Conservation (phyloP, 2,888 invertebrate genomes). For the Noctua comes region DNA sequence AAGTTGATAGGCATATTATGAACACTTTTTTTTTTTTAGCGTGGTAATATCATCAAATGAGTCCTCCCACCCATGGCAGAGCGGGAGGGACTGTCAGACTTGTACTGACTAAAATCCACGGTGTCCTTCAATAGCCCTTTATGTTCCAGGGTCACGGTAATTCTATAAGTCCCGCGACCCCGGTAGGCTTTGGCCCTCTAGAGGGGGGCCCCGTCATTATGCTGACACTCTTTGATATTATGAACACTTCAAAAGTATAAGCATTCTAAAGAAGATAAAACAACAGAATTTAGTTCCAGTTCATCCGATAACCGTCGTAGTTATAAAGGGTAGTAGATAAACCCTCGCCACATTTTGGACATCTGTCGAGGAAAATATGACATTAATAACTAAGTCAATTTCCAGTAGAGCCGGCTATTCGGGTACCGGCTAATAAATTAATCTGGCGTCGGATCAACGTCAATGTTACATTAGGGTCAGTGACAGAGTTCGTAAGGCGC, state of each 20-base stretch:
- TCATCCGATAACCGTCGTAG: slow-evolving; percentile 65
- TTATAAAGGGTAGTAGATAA: slow-evolving; percentile 70
- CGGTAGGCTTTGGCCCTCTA: no score
- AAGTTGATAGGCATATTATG: neutral
- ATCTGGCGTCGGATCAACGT: slow-evolving; percentile 85
- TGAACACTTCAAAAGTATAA: neutral
- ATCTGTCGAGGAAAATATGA: slow-evolving; percentile 81
- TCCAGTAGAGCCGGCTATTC: slow-evolving; percentile 75
- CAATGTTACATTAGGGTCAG: slow-evolving; percentile 81
- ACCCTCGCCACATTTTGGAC: slow-evolving; percentile 72
- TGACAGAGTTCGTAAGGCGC: slow-evolving; percentile 74
- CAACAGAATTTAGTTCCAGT: slow-evolving; percentile 41
- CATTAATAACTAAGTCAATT: slow-evolving; percentile 83
- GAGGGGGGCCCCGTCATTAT: no score
- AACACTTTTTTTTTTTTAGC: no score
- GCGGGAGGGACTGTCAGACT: no score
- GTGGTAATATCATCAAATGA: no score
- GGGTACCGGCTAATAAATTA: slow-evolving; percentile 83
- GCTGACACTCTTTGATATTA: no score
- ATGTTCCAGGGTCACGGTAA: no score
- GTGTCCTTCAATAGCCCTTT: no score
- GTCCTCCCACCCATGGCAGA: no score
- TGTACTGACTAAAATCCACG: no score
- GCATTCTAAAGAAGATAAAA: slow-evolving; percentile 8
- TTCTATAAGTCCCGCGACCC: no score